Percentiles rank a stretch among this genome's conserved stretches.
Evolutionary conservation across 2,888 invertebrate species (phyloP).

Genomic region (Mycalesis mineus): DNA sequence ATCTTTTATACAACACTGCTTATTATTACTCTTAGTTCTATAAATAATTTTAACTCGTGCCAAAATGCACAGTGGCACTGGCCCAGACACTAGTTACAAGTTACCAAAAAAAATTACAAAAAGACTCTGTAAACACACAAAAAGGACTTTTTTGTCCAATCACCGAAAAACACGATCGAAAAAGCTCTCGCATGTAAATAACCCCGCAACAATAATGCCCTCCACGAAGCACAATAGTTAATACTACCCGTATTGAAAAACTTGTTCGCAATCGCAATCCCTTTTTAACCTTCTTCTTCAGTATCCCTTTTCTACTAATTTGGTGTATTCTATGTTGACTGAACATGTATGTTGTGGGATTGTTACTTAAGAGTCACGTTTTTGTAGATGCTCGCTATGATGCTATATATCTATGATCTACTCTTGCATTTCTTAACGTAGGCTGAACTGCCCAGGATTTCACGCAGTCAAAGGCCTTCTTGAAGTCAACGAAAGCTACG

Average conservation of each 20-base stretch:
- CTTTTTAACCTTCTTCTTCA: too few species aligned
- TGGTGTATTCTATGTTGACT: too few species aligned
- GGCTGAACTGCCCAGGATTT: too few species aligned
- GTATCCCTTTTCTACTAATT: too few species aligned
- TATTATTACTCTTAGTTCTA: not conserved
- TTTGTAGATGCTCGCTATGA: too few species aligned
- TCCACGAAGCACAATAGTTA: constrained; percentile 46
- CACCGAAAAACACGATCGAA: constrained; percentile 60
- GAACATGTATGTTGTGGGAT: too few species aligned
- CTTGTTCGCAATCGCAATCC: not conserved
- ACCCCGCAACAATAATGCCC: constrained; percentile 62
- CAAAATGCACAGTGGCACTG: constrained; percentile 28
- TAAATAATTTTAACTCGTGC: not conserved
- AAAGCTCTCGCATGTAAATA: constrained; percentile 63
- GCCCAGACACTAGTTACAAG: constrained; percentile 44
- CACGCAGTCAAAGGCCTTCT: too few species aligned
- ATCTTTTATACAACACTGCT: too few species aligned
- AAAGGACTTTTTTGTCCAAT: constrained; percentile 55
- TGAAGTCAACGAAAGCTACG: too few species aligned
- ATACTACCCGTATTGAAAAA: constrained; percentile 7
- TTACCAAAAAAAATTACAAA: constrained; percentile 40
- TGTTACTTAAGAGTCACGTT: too few species aligned
- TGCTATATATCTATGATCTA: too few species aligned
- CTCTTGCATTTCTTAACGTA: too few species aligned
- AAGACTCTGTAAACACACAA: constrained; percentile 34